Base-by-base conservation (phyloP, 2,888 invertebrate species). In the Nysson spinosus region DNA sequence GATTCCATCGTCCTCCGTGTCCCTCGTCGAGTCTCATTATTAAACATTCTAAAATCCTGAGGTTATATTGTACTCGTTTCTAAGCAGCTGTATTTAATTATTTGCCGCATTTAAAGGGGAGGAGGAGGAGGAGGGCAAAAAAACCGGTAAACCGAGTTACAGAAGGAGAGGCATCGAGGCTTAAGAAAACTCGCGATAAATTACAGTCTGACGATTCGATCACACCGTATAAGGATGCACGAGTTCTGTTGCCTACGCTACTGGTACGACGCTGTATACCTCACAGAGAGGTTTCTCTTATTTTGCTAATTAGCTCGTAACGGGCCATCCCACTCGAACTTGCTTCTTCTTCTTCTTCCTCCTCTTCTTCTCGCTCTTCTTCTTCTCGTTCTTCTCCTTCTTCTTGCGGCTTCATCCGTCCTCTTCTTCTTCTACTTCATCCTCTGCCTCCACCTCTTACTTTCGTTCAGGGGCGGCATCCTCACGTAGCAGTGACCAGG, bases 241-340 rank as follows among this genome's bases (percentile, higher is more conserved):
- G 55, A 62, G 64, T 44, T 55, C 64, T 19, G 26, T 63, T 71
- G 62, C 67, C 68, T 74, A 71, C 64, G 65, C 60, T 62, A 57
- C 47, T 39, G 60, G 49, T 17, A 49, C 47, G 44, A 52, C 43
- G 58, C 44, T 43, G 55, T 71, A 64, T 68, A 68, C 68, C 72
- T 64, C 68, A 65, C 62, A 54, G 58, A 55, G 57, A 57, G 46
- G n/a, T 65, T 72, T 72, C 66, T 77, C 72, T 79, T 79, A 77
- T 79, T 79, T 79, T 73, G 71, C 77, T 79, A 79, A 79, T 79
- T 79, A 79, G 73, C 79, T 78, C 73, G 76, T 78, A 79, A 79
- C 79, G 79, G 75, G 56, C 69, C 58, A 60, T 61, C 63, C 55
- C 39, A 51, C 52, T 67, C 69, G 74, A 72, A 69, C 69, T 67